A percentile compares a stretch with the other conserved stretches of the same genome.
These are phyloP conservation scores for Podarcis siculus DNA, from an alignment of 2,797 vertebrate species.

Conservation along the genomic window DNA sequence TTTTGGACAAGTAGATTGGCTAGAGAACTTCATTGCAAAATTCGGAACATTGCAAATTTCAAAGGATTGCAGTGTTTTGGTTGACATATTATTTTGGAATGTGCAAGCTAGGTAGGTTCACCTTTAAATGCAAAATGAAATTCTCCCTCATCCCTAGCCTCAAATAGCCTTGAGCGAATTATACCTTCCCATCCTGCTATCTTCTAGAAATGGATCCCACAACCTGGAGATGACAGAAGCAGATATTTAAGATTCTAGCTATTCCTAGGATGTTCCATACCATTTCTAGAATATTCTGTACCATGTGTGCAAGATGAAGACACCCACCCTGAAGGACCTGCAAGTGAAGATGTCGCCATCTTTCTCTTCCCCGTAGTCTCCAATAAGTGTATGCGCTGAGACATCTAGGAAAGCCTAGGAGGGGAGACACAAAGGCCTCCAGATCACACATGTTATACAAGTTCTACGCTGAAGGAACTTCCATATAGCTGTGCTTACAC, in stretches of 20 bases:
- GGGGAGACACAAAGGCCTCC: not conserved
- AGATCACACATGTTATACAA: not conserved
- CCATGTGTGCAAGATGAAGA: not conserved
- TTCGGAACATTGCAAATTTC: too few relatives aligned
- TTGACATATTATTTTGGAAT: too few relatives aligned
- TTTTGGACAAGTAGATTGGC: too few relatives aligned
- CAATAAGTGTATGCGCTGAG: not conserved
- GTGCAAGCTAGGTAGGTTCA: too few relatives aligned
- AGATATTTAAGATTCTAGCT: not conserved
- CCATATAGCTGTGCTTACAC: not conserved
- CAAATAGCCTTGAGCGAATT: not conserved
- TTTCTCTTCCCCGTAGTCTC: not conserved
- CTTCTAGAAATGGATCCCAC: not conserved
- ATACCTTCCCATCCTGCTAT: not conserved
- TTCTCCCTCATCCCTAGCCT: not conserved
- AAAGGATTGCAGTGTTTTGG: too few relatives aligned
- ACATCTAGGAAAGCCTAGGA: not conserved
- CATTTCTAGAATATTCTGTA: not conserved
- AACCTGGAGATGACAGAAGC: not conserved
- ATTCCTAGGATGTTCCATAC: not conserved
- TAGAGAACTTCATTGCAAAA: too few relatives aligned
- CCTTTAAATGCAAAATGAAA: too few relatives aligned
- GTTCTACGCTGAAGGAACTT: not conserved
- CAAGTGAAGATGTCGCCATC: not conserved
- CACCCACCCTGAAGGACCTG: not conserved